These are phyloP conservation scores for Lissonota sp. DNA, from an alignment of 2,888 invertebrate species.

Conservation along the genomic window DNA sequence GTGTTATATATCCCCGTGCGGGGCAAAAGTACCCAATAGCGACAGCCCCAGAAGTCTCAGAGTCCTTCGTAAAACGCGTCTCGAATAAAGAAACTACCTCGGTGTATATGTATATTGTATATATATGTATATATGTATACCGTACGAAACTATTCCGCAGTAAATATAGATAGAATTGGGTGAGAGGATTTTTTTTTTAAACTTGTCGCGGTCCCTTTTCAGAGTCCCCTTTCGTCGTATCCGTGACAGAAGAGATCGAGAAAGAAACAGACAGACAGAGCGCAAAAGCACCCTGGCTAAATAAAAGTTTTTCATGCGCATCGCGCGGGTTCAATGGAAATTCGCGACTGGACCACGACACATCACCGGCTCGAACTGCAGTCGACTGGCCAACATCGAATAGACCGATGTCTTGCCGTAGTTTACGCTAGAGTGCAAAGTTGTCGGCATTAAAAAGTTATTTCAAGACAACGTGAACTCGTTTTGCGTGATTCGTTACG, in stretches of 20 bases:
- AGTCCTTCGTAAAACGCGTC: slow-evolving; percentile 56
- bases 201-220: slow-evolving; percentile 34
- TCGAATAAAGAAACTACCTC: slow-evolving; percentile 54
- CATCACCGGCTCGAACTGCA: slow-evolving; percentile 19
- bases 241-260: too few species aligned
- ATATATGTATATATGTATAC: neutral
- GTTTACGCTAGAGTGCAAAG: slow-evolving; percentile 25
- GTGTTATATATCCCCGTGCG: neutral
- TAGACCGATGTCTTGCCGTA: too few species aligned
- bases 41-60: slow-evolving; percentile 22
- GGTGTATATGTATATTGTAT: slow-evolving; percentile 14
- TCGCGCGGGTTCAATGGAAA: slow-evolving; percentile 60
- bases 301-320: slow-evolving; percentile 68
- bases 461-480: too few species aligned
- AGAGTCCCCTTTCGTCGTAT: slow-evolving; percentile 25
- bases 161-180: neutral
- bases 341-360: slow-evolving; percentile 68
- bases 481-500: neutral
- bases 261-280: too few species aligned
- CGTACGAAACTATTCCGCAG: neutral
- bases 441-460: neutral
- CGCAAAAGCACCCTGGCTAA: slow-evolving; percentile 22
- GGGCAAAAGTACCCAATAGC: slow-evolving; percentile 39
- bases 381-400: slow-evolving; percentile 25
- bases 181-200: neutral